A percentile compares a stretch with the other conserved stretches of the same genome.
Conservation (phyloP, 2,797 vertebrate genomes). For the Enteromius radiatus region DNA sequence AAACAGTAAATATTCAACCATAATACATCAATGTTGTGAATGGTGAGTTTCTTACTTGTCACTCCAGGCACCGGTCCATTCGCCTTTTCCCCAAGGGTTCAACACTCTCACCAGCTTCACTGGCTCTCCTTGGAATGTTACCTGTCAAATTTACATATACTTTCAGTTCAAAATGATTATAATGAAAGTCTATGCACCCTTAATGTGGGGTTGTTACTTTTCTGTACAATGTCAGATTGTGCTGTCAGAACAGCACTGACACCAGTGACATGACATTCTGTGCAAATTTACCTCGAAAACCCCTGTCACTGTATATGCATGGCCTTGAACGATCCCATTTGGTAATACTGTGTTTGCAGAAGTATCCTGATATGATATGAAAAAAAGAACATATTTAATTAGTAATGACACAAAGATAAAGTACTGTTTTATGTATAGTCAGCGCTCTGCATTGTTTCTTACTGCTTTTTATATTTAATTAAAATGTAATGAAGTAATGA, state of each 20-base stretch:
- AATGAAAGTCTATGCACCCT: background rate
- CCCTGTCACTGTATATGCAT: constrained; percentile 78
- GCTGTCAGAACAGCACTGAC: too few relatives aligned
- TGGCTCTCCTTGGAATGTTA: constrained; percentile 68
- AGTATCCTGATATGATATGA: constrained; percentile 28
- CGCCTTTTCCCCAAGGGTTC: constrained; percentile 85
- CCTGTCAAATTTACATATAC: constrained; percentile 65
- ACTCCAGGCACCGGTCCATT: constrained; percentile 88
- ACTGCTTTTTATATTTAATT: background rate
- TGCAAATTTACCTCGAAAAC: constrained; percentile 66
- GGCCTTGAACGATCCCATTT: constrained; percentile 75
- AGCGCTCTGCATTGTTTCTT: background rate
- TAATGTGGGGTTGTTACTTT: background rate
- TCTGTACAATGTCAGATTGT: background rate
- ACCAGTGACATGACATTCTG: background rate
- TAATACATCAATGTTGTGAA: background rate
- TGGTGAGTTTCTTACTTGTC: constrained; percentile 74
- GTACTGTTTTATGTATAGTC: background rate
- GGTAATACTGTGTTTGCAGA: constrained; percentile 39
- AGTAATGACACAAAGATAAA: background rate
- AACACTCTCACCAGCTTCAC: constrained; percentile 81
- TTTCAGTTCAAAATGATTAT: background rate
- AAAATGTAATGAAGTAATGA: background rate
- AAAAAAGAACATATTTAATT: background rate
- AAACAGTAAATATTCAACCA: background rate